A percentile compares a stretch with the other conserved stretches of the same genome.
These are phyloP conservation scores for Eumeta japonica DNA, from an alignment of 1,140 invertebrate genomes.

Conservation along the genomic window DNA sequence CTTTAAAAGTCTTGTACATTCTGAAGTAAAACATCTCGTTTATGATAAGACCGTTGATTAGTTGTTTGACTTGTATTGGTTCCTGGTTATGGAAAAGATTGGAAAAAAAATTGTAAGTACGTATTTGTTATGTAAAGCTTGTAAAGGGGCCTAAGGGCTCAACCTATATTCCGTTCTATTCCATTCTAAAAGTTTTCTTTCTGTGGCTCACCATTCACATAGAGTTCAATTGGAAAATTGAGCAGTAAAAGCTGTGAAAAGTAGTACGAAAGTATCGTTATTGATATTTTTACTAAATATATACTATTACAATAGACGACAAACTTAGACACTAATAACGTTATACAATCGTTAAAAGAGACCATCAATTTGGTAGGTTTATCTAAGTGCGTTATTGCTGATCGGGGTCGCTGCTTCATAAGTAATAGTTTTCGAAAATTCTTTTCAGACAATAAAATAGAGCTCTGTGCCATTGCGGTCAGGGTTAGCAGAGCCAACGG, in stretches of 20 bases:
- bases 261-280: too few species aligned
- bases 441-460: too few species aligned
- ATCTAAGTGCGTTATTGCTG: slow-evolving; percentile 22
- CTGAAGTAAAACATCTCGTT: slow-evolving; percentile 15
- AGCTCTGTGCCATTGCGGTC: too few species aligned
- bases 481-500: too few species aligned
- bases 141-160: slow-evolving; percentile 17
- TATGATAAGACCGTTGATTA: slow-evolving; percentile 20
- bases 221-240: slow-evolving; percentile 20
- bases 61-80: slow-evolving; percentile 22
- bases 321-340: too few species aligned
- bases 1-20: slow-evolving; percentile 12
- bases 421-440: too few species aligned
- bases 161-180: slow-evolving; percentile 19
- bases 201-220: slow-evolving; percentile 19
- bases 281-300: too few species aligned
- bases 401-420: slow-evolving; percentile 21
- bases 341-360: slow-evolving; percentile 12
- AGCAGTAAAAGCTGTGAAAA: slow-evolving; percentile 18
- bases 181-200: slow-evolving; percentile 17
- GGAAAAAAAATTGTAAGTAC: slow-evolving; percentile 18
- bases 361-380: slow-evolving; percentile 21
- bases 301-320: too few species aligned
- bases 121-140: slow-evolving; percentile 21
- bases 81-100: slow-evolving; percentile 21